phyloP scores from a whole-genome alignment of 2,888 invertebrate species.

The Himalopsyche kuldschensis region DNA sequence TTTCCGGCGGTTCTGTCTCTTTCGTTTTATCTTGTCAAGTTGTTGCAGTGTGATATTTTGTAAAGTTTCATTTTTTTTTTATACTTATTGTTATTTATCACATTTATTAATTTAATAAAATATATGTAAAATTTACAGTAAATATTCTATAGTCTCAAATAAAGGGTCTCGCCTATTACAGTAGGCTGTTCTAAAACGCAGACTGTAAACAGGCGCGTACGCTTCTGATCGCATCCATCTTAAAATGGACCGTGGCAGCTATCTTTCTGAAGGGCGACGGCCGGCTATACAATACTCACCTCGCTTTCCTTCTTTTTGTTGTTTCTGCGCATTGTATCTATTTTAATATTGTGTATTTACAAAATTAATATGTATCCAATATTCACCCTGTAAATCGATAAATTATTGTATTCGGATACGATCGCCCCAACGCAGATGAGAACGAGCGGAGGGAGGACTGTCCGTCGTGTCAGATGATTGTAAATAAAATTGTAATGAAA shows the following conservation, averaged over 20 bases:
- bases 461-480: slow-evolving; percentile 24
- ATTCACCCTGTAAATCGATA: background rate
- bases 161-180: background rate
- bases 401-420: background rate
- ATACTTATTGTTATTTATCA: slow-evolving; percentile 20
- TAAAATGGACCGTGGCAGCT: background rate
- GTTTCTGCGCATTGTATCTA: background rate
- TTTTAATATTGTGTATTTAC: background rate
- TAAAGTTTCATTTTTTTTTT: slow-evolving; percentile 18
- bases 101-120: slow-evolving; percentile 2
- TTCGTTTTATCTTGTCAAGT: slow-evolving; percentile 10
- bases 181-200: background rate
- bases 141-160: background rate
- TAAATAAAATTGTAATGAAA: slow-evolving; percentile 34
- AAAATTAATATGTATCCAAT: background rate
- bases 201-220: background rate
- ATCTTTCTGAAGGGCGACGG: background rate
- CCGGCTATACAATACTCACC: background rate
- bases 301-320: background rate
- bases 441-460: background rate
- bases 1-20: background rate
- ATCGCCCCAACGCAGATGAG: background rate
- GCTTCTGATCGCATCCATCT: too few species aligned
- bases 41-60: slow-evolving; percentile 28
- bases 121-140: background rate